These are phyloP conservation scores for Drosophila lacertosa DNA, from an alignment of 1,140 invertebrate species.

Conservation along the genomic window DNA sequence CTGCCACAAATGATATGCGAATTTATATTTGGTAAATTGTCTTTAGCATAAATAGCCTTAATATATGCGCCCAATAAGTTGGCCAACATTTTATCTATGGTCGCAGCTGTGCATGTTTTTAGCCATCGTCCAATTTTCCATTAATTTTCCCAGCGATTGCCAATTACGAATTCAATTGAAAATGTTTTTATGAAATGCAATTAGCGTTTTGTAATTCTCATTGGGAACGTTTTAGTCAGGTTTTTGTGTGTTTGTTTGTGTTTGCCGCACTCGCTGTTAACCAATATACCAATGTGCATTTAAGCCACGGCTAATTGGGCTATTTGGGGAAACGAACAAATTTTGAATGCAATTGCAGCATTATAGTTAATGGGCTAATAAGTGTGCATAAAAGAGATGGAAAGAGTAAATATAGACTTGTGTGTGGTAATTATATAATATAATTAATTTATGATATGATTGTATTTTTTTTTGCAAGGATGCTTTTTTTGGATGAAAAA, in stretches of 20 bases:
- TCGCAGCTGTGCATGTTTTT: conserved; percentile 8
- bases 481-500: no score
- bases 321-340: conserved; percentile 30
- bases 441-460: no score
- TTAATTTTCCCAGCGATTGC: conserved; percentile 46
- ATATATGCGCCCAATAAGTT: conserved; percentile 6
- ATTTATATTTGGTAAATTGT: conserved; percentile 1
- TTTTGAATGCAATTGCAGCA: conserved; percentile 12
- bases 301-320: conserved; percentile 58
- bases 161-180: conserved; percentile 74
- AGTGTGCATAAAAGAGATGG: neutral
- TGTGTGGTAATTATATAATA: neutral
- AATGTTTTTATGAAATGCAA: conserved; percentile 74
- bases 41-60: conserved; percentile 5
- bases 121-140: neutral
- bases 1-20: neutral
- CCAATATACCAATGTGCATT: conserved; percentile 29
- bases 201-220: conserved; percentile 72
- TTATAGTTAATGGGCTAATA: conserved; percentile 1
- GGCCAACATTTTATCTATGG: neutral
- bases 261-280: neutral
- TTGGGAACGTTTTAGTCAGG: conserved; percentile 46
- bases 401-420: neutral
- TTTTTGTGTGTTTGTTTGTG: conserved; percentile 9
- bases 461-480: no score